Evolutionary conservation across 2,888 invertebrate species (phyloP).

Genomic region (Loripinus fragilis): DNA sequence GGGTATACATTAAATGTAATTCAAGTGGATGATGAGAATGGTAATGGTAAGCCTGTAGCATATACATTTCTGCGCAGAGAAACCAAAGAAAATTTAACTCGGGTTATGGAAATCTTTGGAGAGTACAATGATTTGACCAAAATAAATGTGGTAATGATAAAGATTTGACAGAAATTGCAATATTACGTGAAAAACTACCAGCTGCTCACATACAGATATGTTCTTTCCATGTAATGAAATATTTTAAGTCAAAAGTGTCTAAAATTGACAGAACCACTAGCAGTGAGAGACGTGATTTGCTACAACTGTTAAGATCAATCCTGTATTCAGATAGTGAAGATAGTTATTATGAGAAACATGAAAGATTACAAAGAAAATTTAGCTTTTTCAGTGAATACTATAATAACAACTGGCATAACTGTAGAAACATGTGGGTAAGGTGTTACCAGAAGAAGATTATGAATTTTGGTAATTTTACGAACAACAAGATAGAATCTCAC

Average conservation of each 20-base stretch:
- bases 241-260: background rate
- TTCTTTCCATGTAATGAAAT: too few species aligned
- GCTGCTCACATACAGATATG: background rate
- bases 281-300: background rate
- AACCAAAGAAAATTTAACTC: slow-evolving; percentile 6
- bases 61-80: slow-evolving; percentile 6
- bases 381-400: background rate
- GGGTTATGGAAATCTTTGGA: background rate
- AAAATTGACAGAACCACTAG: background rate
- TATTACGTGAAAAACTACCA: background rate
- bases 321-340: slow-evolving; percentile 7
- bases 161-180: background rate
- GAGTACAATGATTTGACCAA: background rate
- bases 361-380: too few species aligned
- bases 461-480: too few species aligned
- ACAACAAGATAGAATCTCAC: background rate
- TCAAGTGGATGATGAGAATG: slow-evolving; percentile 7
- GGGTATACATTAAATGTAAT: slow-evolving; percentile 8
- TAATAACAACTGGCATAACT: slow-evolving; percentile 5
- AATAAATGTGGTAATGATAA: slow-evolving; percentile 6
- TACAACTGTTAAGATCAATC: slow-evolving; percentile 3
- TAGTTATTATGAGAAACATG: background rate
- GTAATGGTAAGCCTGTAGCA: slow-evolving; percentile 5
- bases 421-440: slow-evolving; percentile 1
- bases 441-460: slow-evolving; percentile 3